phyloP scores from a whole-genome alignment of 2,888 invertebrate species.

The Xestia c-nigrum region DNA sequence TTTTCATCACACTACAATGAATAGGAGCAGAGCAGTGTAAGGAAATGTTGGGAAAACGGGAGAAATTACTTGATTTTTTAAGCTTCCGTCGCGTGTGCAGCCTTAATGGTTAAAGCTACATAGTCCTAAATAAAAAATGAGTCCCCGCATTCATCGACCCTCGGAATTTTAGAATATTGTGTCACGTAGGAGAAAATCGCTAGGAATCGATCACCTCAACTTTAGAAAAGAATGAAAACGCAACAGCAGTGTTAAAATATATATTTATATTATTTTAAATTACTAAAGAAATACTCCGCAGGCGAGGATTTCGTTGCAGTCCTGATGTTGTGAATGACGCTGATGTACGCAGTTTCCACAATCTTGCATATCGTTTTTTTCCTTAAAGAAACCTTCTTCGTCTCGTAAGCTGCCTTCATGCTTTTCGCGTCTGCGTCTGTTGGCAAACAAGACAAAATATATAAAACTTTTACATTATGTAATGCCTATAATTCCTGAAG shows the following conservation, averaged over 20 bases:
- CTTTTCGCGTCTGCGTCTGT: slow-evolving; percentile 73
- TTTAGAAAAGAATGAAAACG: neutral
- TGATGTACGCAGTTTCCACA: slow-evolving; percentile 74
- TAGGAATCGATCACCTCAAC: neutral
- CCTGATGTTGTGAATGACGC: slow-evolving; percentile 82
- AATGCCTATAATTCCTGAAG: neutral
- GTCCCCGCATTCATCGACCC: neutral
- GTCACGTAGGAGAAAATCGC: neutral
- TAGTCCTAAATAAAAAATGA: too few species aligned
- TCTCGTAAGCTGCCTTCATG: slow-evolving; percentile 64
- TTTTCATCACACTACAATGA: too few species aligned
- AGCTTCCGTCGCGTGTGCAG: too few species aligned
- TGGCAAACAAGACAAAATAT: slow-evolving; percentile 9
- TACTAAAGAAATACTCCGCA: slow-evolving; percentile 78
- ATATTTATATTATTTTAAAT: slow-evolving; percentile 47
- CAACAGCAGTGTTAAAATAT: neutral
- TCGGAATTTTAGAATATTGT: neutral
- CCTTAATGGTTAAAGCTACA: too few species aligned
- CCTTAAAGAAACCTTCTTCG: slow-evolving; percentile 64
- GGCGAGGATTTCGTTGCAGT: slow-evolving; percentile 79
- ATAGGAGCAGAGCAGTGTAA: too few species aligned
- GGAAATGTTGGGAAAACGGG: too few species aligned
- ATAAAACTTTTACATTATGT: neutral
- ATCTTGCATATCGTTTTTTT: slow-evolving; percentile 74
- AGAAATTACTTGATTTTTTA: too few species aligned